phyloP scores from a whole-genome alignment of 2,797 vertebrate genomes.

The Arremon aurantiirostris region DNA sequence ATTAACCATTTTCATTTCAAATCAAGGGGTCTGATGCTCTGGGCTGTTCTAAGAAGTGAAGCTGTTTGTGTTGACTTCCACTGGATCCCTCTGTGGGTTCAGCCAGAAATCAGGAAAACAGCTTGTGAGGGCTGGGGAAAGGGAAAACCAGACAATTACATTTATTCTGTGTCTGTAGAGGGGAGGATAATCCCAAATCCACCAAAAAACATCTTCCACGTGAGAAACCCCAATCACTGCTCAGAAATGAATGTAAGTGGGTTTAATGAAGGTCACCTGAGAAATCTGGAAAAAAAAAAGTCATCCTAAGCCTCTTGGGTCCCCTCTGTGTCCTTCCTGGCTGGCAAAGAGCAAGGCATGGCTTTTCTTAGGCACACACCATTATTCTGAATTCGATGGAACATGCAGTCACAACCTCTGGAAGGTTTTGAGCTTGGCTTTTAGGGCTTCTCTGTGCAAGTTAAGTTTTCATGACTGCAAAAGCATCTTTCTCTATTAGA shows the following conservation, averaged over 20 bases:
- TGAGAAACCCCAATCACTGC: background rate
- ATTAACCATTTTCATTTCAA: background rate
- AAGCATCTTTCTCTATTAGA: background rate
- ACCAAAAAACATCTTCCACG: background rate
- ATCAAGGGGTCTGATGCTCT: background rate
- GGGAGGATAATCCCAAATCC: background rate
- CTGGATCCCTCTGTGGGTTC: background rate
- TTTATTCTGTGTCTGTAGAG: background rate
- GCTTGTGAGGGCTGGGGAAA: background rate
- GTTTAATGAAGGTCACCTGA: background rate
- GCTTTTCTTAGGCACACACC: rapidly evolving
- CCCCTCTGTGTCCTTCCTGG: background rate
- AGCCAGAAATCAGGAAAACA: background rate
- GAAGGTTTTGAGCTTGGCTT: background rate
- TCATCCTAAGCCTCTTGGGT: background rate
- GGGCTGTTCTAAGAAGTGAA: background rate
- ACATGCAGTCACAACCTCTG: rapidly evolving
- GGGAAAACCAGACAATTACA: background rate
- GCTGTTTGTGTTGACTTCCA: background rate
- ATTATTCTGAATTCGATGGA: background rate
- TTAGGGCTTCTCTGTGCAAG: background rate
- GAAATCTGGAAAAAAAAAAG: background rate
- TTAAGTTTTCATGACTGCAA: background rate
- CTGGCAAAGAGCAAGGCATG: background rate
- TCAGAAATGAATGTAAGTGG: background rate